phyloP scores from a whole-genome alignment of 2,888 invertebrate genomes.

The Eurytoma californica region DNA sequence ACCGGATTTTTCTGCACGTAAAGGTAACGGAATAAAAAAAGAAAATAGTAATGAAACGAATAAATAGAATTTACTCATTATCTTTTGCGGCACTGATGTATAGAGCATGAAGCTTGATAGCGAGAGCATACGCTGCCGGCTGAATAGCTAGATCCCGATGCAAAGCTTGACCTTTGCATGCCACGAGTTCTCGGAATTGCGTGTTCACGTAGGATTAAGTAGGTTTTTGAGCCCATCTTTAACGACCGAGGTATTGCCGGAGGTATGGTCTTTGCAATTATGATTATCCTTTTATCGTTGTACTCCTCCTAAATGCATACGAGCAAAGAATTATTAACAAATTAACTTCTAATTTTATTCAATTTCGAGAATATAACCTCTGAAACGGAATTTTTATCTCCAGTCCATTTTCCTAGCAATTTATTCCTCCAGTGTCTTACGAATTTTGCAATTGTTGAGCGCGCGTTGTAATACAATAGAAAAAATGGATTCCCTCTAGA shows the following conservation, averaged over 20 bases:
- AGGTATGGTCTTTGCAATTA: constrained; percentile 66
- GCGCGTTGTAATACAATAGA: not conserved
- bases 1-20: too few relatives aligned
- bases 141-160: not conserved
- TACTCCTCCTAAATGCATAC: constrained; percentile 1
- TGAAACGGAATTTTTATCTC: not conserved
- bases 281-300: constrained; percentile 59
- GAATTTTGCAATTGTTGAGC: constrained; percentile 8
- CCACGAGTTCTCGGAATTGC: constrained; percentile 58
- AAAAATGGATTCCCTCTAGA: not conserved
- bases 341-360: too few relatives aligned
- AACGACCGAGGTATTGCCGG: constrained; percentile 53
- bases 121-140: not conserved
- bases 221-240: constrained; percentile 67
- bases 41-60: not conserved
- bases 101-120: constrained; percentile 1
- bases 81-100: not conserved
- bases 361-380: constrained; percentile 15
- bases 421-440: constrained; percentile 15
- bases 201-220: constrained; percentile 66
- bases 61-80: not conserved
- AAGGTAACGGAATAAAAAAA: not conserved
- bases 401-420: constrained; percentile 18
- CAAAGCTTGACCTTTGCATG: too few relatives aligned
- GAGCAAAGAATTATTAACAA: not conserved